A percentile compares a stretch with the other conserved stretches of the same genome.
Evolutionary conservation across 2,113 vertebrate species (phyloP).

Genomic region (Bubo blakistoni): DNA sequence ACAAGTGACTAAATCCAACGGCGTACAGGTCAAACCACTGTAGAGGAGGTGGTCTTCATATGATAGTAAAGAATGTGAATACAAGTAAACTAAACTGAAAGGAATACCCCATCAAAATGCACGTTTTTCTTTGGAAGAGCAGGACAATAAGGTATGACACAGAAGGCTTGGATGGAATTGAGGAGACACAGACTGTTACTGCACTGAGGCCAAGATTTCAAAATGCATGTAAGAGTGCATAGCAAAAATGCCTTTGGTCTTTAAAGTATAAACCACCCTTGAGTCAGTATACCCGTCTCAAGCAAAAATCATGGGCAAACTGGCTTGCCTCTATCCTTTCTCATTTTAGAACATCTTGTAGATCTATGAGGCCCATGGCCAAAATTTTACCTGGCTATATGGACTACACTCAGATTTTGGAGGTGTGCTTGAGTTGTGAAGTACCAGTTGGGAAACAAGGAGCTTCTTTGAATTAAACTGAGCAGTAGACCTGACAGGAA

Average conservation of each 20-base stretch:
- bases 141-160: background rate
- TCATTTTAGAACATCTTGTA: background rate
- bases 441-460: background rate
- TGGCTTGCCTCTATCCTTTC: background rate
- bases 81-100: constrained; percentile 2
- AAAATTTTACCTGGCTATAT: background rate
- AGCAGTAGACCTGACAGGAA: background rate
- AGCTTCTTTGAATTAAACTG: background rate
- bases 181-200: background rate
- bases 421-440: background rate
- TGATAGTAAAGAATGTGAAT: background rate
- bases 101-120: background rate
- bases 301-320: background rate
- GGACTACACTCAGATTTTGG: background rate
- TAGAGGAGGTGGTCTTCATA: background rate
- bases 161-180: background rate
- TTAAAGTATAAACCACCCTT: background rate
- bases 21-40: background rate
- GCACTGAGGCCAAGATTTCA: background rate
- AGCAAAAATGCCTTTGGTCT: background rate
- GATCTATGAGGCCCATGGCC: background rate
- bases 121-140: background rate
- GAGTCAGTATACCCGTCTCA: background rate
- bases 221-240: background rate
- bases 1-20: background rate